Percentiles rank a stretch among this genome's conserved stretches.
Conservation (phyloP, 2,113 vertebrate genomes). For the Pseudopipra pipra region DNA sequence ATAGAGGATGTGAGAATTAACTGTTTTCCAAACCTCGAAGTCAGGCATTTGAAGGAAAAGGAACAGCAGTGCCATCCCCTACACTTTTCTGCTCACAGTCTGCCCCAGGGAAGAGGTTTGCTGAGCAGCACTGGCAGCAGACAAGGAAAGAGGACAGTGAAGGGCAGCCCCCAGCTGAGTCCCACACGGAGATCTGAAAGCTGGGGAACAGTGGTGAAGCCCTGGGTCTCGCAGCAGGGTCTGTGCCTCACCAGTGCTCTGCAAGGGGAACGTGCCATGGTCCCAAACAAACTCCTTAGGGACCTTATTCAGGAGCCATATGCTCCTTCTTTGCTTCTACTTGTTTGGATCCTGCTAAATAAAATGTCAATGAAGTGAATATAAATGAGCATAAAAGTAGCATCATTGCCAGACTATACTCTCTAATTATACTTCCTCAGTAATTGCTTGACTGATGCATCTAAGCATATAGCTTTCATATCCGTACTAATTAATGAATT, state of each 20-base stretch:
- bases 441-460: constrained; percentile 20
- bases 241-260: background rate
- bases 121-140: background rate
- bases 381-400: constrained; percentile 27
- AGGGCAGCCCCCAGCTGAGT: background rate
- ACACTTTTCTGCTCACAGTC: background rate
- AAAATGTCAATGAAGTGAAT: constrained; percentile 24
- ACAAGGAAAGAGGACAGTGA: background rate
- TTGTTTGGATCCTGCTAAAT: background rate
- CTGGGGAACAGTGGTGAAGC: background rate
- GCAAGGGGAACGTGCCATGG: accelerated
- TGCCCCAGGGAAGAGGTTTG: background rate
- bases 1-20: background rate
- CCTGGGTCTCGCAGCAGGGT: background rate
- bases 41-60: background rate
- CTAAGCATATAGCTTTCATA: constrained; percentile 20
- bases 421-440: constrained; percentile 4
- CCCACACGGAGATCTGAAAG: background rate
- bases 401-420: background rate
- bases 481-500: constrained; percentile 42
- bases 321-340: background rate
- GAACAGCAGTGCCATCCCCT: background rate
- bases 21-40: background rate
- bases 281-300: background rate
- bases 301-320: background rate